These are phyloP conservation scores for Osmerus eperlanus DNA, from an alignment of 2,113 vertebrate species.

Conservation along the genomic window DNA sequence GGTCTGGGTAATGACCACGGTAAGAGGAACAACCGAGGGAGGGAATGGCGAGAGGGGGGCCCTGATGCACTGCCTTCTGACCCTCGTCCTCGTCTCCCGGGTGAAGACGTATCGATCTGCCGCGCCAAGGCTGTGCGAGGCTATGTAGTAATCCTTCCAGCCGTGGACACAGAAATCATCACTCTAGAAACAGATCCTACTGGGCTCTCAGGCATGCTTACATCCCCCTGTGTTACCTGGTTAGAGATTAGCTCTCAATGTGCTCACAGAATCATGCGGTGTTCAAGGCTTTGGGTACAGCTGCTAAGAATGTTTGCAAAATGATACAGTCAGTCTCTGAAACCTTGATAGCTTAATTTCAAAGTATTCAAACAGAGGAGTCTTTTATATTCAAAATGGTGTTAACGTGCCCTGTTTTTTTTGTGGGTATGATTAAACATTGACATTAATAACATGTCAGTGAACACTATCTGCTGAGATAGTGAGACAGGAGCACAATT, in stretches of 20 bases:
- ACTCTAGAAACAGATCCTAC: slow-evolving; percentile 23
- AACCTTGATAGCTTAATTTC: too few species aligned
- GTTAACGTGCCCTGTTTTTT: background rate
- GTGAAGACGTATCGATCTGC: slow-evolving; percentile 34
- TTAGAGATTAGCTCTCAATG: background rate
- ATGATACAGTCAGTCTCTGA: too few species aligned
- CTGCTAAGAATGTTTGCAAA: too few species aligned
- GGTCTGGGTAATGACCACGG: slow-evolving; percentile 8
- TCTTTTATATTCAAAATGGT: background rate
- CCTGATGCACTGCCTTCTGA: slow-evolving; percentile 10
- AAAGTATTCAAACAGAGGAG: background rate
- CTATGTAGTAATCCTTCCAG: background rate
- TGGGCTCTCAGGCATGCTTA: slow-evolving; percentile 21
- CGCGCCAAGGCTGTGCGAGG: background rate
- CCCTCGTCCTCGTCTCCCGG: slow-evolving; percentile 11
- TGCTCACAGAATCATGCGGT: background rate
- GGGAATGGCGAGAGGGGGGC: background rate
- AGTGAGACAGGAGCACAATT: background rate
- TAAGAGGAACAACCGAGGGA: background rate
- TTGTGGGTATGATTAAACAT: background rate
- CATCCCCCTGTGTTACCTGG: slow-evolving; percentile 5
- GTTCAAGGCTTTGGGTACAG: too few species aligned
- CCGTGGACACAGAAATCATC: slow-evolving; percentile 14
- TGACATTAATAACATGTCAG: background rate
- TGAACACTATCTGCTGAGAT: background rate